These are phyloP conservation scores for Girardinichthys multiradiatus DNA, from an alignment of 2,113 vertebrate species.

Conservation along the genomic window DNA sequence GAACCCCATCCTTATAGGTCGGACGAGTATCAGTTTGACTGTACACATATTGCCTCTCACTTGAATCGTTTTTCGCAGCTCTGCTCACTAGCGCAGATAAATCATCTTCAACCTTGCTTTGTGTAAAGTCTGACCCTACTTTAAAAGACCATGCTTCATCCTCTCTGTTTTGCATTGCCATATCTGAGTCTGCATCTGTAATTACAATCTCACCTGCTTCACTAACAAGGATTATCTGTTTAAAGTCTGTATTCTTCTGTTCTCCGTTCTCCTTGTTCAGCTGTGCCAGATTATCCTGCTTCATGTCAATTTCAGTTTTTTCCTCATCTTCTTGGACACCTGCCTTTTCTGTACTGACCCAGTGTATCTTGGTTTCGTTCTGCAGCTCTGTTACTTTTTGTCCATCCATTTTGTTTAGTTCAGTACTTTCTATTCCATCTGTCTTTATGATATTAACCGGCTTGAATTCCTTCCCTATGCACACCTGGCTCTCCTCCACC, in stretches of 20 bases:
- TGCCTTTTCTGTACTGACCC: conserved; percentile 1
- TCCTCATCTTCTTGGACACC: conserved; percentile 22
- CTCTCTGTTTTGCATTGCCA: conserved; percentile 1
- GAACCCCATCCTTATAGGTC: neutral
- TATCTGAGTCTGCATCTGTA: conserved; percentile 7
- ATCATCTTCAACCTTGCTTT: conserved; percentile 14
- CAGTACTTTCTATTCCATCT: conserved; percentile 10
- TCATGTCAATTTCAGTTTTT: conserved; percentile 9
- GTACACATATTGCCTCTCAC: conserved; percentile 5
- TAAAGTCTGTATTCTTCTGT: conserved; percentile 10
- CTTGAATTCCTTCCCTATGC: conserved; percentile 1
- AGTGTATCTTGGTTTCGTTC: conserved; percentile 1
- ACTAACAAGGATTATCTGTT: neutral
- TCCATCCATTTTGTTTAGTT: conserved; percentile 19
- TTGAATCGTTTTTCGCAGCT: conserved; percentile 18
- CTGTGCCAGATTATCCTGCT: conserved; percentile 1
- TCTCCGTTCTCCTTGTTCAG: conserved; percentile 1
- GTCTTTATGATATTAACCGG: neutral
- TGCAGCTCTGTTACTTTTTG: conserved; percentile 11
- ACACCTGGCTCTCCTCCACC: neutral
- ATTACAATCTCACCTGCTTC: neutral
- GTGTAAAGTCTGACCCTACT: conserved; percentile 6
- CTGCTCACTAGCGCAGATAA: conserved; percentile 36
- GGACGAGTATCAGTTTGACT: conserved; percentile 10
- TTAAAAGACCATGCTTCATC: conserved; percentile 19